Percentiles rank a stretch among this genome's conserved stretches.
Conservation (phyloP, 1,140 invertebrate species). For the Nylanderia fulva region DNA sequence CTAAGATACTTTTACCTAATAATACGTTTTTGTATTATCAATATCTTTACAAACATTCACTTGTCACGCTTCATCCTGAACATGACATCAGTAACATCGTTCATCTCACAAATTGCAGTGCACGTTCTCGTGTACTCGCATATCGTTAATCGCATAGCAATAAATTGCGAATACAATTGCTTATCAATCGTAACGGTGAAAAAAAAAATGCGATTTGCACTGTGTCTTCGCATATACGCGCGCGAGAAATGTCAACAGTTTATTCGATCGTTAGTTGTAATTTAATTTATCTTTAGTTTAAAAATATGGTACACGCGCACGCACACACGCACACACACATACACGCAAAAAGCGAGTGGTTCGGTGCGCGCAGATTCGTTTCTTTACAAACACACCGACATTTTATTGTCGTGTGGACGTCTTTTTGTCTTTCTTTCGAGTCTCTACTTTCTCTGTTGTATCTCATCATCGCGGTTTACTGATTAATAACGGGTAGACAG, state of each 20-base stretch:
- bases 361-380: conserved; percentile 85
- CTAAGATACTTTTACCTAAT: too few species aligned
- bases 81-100: too few species aligned
- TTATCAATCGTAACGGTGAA: not conserved
- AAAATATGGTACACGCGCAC: too few species aligned
- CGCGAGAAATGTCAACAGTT: conserved; percentile 34
- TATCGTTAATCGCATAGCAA: not conserved
- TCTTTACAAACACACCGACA: conserved; percentile 77
- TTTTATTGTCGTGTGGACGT: conserved; percentile 56
- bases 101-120: conserved; percentile 12
- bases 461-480: conserved; percentile 35
- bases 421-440: conserved; percentile 59
- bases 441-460: conserved; percentile 53
- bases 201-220: not conserved
- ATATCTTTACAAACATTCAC: too few species aligned
- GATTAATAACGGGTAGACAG: conserved; percentile 31
- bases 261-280: not conserved
- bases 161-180: conserved; percentile 8
- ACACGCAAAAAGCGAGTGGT: conserved; percentile 77
- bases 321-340: too few species aligned
- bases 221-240: not conserved
- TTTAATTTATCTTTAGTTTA: too few species aligned
- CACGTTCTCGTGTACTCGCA: not conserved
- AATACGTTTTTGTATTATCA: too few species aligned
- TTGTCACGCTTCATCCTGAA: too few species aligned